Conservation (phyloP, 2,797 vertebrate species). For the Morelia viridis region DNA sequence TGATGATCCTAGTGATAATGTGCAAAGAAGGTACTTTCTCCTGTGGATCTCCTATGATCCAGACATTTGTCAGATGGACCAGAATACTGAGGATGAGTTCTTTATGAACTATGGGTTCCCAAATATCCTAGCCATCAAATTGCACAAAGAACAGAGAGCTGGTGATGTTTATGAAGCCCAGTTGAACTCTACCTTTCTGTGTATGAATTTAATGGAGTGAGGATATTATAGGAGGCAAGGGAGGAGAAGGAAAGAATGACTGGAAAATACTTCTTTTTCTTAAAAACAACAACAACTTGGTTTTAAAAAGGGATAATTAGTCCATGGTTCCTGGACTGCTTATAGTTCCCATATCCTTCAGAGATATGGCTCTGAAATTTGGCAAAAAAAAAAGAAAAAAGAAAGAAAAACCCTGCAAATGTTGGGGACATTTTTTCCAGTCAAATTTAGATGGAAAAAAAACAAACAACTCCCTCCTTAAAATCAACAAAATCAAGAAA, state of each 20-base stretch:
- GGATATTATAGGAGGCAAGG: not conserved
- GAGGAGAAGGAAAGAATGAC: not conserved
- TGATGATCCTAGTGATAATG: not conserved
- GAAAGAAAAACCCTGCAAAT: not conserved
- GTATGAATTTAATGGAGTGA: not conserved
- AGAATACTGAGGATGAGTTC: not conserved
- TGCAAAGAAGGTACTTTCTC: not conserved
- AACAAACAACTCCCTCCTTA: not conserved
- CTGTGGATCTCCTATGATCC: not conserved
- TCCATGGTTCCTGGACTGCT: not conserved
- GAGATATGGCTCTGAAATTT: not conserved
- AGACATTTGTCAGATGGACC: not conserved
- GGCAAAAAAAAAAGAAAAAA: not conserved
- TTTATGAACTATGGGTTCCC: not conserved
- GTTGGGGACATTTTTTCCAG: not conserved
- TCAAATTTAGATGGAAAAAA: not conserved
- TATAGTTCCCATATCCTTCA: not conserved
- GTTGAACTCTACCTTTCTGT: not conserved
- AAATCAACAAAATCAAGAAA: not conserved
- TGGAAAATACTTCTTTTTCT: not conserved
- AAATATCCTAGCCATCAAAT: not conserved
- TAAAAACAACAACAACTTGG: not conserved
- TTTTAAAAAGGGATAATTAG: not conserved
- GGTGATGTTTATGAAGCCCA: not conserved
- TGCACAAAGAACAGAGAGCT: not conserved